Percentiles rank a stretch among this genome's conserved stretches.
These are phyloP conservation scores for Hephaestus fuliginosus DNA, from an alignment of 2,797 vertebrate species.

Conservation along the genomic window DNA sequence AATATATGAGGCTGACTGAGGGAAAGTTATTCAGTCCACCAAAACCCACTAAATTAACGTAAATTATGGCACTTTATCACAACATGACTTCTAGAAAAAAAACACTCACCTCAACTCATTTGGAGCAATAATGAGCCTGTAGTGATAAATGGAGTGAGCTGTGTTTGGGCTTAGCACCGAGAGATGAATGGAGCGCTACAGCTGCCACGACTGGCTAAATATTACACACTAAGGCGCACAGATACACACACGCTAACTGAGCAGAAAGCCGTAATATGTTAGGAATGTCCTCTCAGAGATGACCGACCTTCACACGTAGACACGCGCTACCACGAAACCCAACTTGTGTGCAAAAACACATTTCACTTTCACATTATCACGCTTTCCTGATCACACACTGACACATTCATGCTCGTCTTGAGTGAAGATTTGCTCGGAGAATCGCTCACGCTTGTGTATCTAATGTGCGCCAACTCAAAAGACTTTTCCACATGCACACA, in stretches of 20 bases:
- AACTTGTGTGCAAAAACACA: constrained; percentile 30
- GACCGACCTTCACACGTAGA: constrained; percentile 64
- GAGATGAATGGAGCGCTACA: constrained; percentile 62
- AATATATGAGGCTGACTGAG: neutral
- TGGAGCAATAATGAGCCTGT: constrained; percentile 39
- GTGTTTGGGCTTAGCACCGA: constrained; percentile 37
- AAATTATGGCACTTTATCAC: constrained; percentile 50
- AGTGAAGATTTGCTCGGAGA: constrained; percentile 21
- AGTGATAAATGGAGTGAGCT: constrained; percentile 52
- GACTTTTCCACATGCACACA: constrained; percentile 11
- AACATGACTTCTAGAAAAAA: constrained; percentile 49
- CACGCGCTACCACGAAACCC: constrained; percentile 32
- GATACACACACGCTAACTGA: constrained; percentile 57
- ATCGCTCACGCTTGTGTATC: constrained; percentile 12
- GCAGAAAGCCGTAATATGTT: constrained; percentile 68
- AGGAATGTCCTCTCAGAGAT: constrained; percentile 70
- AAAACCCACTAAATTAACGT: constrained; percentile 42
- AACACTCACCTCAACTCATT: constrained; percentile 48
- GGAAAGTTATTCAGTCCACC: neutral
- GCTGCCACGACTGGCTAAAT: constrained; percentile 64
- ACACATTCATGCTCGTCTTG: constrained; percentile 38
- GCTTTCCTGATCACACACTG: constrained; percentile 40
- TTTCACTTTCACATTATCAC: constrained; percentile 9
- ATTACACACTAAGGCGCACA: constrained; percentile 60
- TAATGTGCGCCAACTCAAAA: constrained; percentile 10